Percentiles rank a stretch among this genome's conserved stretches.
These are phyloP conservation scores for Takifugu ocellatus DNA, from an alignment of 2,797 vertebrate genomes.

Conservation along the genomic window DNA sequence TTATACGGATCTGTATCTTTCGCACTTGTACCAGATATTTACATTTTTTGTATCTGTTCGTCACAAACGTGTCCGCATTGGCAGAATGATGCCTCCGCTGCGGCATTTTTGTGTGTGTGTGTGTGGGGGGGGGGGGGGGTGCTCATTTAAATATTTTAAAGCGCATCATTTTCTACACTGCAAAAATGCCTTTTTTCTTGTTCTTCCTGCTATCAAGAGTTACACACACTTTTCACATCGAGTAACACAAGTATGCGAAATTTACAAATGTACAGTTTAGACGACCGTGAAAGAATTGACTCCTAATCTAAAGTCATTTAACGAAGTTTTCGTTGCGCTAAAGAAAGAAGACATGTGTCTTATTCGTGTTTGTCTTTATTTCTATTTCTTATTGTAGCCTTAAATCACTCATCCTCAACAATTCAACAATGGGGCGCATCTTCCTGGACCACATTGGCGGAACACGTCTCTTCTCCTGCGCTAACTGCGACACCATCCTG, in stretches of 20 bases:
- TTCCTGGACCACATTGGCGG: constrained; percentile 98
- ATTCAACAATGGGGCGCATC: constrained; percentile 87
- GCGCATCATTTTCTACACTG: too few species aligned
- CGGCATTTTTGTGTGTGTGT: too few species aligned
- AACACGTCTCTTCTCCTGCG: constrained; percentile 96
- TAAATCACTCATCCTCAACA: constrained; percentile 8
- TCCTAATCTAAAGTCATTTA: too few species aligned
- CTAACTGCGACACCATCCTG: constrained; percentile 97
- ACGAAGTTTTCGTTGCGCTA: too few species aligned
- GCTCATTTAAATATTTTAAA: background rate
- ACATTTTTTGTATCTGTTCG: background rate
- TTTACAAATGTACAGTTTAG: too few species aligned
- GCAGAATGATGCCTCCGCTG: background rate
- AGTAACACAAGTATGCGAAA: too few species aligned
- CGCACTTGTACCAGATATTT: background rate
- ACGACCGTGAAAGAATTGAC: too few species aligned
- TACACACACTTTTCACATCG: too few species aligned
- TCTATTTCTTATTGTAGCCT: constrained; percentile 4
- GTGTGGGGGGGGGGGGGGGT: background rate
- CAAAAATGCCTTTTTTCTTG: too few species aligned
- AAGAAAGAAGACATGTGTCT: background rate
- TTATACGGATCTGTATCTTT: background rate
- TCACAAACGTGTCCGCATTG: background rate
- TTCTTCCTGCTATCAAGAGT: background rate
- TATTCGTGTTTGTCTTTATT: background rate